phyloP scores from a whole-genome alignment of 1,140 invertebrate genomes.

The Nephila pilipes region DNA sequence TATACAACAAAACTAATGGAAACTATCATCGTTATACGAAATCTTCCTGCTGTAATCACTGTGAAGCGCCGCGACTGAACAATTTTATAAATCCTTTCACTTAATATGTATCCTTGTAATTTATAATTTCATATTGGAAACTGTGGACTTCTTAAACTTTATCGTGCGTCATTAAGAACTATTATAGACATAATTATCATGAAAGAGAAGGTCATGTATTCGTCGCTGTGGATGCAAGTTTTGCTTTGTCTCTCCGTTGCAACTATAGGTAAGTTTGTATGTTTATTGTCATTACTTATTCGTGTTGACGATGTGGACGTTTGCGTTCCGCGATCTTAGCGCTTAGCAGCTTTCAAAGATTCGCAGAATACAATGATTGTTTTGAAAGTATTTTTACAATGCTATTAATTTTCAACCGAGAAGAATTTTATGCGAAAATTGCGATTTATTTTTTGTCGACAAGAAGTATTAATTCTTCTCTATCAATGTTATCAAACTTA shows the following conservation, averaged over 20 bases:
- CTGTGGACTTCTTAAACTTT: background rate
- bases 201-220: slow-evolving; percentile 61
- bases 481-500: too few species aligned
- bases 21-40: background rate
- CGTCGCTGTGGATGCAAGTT: slow-evolving; percentile 50
- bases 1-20: background rate
- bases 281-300: slow-evolving; percentile 37
- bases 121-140: background rate
- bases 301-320: too few species aligned
- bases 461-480: too few species aligned
- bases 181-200: background rate
- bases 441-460: too few species aligned
- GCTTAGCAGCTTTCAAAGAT: too few species aligned
- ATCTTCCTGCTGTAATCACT: background rate
- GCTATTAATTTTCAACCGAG: too few species aligned
- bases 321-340: too few species aligned
- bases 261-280: slow-evolving; percentile 59
- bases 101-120: slow-evolving; percentile 14
- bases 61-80: background rate
- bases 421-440: too few species aligned
- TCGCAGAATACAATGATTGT: too few species aligned
- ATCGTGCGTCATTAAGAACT: background rate
- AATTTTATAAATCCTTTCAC: slow-evolving; percentile 12
- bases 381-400: too few species aligned
- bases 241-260: slow-evolving; percentile 54